phyloP scores from a whole-genome alignment of 1,140 invertebrate species.

The Pseudomyrmex gracilis region DNA sequence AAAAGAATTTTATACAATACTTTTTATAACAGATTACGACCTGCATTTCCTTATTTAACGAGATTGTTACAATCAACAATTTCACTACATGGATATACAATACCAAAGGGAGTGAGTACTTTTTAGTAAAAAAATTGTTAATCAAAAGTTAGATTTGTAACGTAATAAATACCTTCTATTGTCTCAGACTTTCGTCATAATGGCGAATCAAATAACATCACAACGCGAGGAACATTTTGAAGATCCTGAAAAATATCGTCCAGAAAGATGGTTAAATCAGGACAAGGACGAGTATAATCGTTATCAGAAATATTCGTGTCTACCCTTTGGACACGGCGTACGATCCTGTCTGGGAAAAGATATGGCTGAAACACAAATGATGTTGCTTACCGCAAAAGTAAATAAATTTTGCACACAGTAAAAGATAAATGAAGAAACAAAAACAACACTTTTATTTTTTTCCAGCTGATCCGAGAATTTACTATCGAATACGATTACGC shows the following conservation, averaged over 20 bases:
- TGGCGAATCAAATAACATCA: constrained; percentile 89
- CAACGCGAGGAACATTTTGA: constrained; percentile 90
- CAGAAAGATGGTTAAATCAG: constrained; percentile 89
- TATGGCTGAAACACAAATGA: constrained; percentile 87
- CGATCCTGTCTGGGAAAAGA: constrained; percentile 87
- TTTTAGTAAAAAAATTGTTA: constrained; percentile 40
- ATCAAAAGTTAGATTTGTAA: constrained; percentile 24
- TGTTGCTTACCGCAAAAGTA: constrained; percentile 87
- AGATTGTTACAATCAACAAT: constrained; percentile 89
- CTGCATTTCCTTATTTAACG: constrained; percentile 88
- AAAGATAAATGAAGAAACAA: not conserved
- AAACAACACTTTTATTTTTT: constrained; percentile 13
- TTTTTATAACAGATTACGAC: constrained; percentile 84
- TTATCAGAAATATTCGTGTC: constrained; percentile 77
- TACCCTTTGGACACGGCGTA: constrained; percentile 88
- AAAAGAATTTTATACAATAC: constrained; percentile 1
- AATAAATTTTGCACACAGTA: not conserved
- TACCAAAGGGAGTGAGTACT: constrained; percentile 87
- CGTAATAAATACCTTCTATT: constrained; percentile 43
- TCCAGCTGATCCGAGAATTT: constrained; percentile 87
- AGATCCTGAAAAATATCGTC: constrained; percentile 89
- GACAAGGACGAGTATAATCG: constrained; percentile 59
- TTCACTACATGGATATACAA: constrained; percentile 88
- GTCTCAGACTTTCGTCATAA: constrained; percentile 89
- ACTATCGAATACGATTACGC: constrained; percentile 89